Evolutionary conservation across 2,888 invertebrate species (phyloP).

Genomic region (Apocheima hispidaria): DNA sequence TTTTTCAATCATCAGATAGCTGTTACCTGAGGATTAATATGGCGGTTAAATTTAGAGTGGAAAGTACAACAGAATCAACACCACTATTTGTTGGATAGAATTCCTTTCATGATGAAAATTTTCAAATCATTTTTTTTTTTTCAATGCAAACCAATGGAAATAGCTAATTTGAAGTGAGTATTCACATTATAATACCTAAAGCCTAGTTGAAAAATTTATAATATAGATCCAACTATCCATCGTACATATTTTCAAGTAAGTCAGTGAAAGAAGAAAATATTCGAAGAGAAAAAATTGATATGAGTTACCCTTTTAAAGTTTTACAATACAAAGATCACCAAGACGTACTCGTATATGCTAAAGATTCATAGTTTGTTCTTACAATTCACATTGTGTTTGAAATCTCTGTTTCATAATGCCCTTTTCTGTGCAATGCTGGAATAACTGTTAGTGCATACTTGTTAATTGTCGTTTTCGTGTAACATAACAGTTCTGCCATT

Average conservation of each 20-base stretch:
- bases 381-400: constrained; percentile 13
- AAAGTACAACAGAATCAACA: no score
- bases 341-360: background rate
- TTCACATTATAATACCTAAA: background rate
- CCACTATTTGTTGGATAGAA: background rate
- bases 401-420: constrained; percentile 21
- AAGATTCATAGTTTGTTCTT: background rate
- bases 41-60: no score
- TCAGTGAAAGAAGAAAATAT: no score
- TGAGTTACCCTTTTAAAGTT: no score
- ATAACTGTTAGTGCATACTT: constrained; percentile 24
- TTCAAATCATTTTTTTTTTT: background rate
- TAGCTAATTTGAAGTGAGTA: constrained; percentile 26
- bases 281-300: no score
- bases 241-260: background rate
- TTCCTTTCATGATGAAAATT: background rate
- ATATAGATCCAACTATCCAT: background rate
- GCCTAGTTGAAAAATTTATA: background rate
- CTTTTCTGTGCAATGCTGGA: constrained; percentile 19
- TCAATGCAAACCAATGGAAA: constrained; percentile 24
- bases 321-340: no score
- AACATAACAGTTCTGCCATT: background rate
- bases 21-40: no score
- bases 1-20: no score
- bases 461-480: constrained; percentile 26